These are phyloP conservation scores for Dione juno DNA, from an alignment of 2,888 invertebrate species.

Conservation along the genomic window DNA sequence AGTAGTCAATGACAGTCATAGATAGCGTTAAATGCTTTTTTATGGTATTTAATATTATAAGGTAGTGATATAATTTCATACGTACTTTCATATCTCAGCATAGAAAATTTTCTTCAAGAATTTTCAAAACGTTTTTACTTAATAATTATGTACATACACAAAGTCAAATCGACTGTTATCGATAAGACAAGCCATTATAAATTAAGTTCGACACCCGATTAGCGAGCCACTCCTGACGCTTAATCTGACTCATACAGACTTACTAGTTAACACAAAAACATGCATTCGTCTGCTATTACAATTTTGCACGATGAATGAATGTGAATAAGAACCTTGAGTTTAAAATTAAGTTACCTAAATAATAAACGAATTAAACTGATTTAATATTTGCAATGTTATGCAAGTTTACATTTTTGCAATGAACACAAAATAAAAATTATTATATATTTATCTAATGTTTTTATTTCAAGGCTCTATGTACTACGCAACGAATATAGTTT, in stretches of 20 bases:
- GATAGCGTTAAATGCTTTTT: background rate
- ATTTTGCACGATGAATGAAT: constrained; percentile 5
- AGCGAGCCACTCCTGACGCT: constrained; percentile 30
- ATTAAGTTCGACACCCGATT: constrained; percentile 38
- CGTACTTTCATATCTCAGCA: background rate
- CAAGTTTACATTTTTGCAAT: background rate
- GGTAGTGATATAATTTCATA: too few species aligned
- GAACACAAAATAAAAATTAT: too few species aligned
- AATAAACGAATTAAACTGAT: background rate
- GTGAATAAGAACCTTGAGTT: constrained; percentile 3
- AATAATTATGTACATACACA: background rate
- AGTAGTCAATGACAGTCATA: background rate
- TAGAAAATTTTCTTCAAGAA: too few species aligned
- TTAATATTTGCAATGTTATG: background rate
- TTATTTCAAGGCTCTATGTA: too few species aligned
- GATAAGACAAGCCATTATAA: constrained; percentile 20
- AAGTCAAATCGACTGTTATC: constrained; percentile 25
- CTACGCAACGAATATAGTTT: too few species aligned
- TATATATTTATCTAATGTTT: too few species aligned
- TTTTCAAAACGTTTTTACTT: background rate
- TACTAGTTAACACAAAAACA: constrained; percentile 6
- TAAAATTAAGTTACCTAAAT: constrained; percentile 7
- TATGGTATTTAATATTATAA: too few species aligned
- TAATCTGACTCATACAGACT: constrained; percentile 29
- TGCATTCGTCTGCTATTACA: background rate